Evolutionary conservation across 2,888 invertebrate genomes (phyloP).

Genomic region (Melipona bicolor): DNA sequence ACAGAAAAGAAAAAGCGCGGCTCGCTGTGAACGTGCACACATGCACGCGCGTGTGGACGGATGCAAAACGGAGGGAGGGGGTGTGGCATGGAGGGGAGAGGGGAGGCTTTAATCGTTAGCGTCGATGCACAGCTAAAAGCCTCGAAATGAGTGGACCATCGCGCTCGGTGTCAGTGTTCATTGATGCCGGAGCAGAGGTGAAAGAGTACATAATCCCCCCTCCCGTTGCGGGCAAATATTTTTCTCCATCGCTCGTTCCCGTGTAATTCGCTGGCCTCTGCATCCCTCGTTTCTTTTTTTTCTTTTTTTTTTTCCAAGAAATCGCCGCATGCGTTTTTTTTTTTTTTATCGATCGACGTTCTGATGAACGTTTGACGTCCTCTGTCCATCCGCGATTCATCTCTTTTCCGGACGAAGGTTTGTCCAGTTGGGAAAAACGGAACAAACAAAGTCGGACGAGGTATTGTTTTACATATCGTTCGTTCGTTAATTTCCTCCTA

Average conservation of each 20-base stretch:
- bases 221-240: slow-evolving; percentile 22
- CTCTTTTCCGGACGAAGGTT: not conserved
- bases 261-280: not conserved
- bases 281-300: not conserved
- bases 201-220: slow-evolving; percentile 22
- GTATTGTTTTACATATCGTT: too few relatives aligned
- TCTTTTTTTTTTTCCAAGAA: not conserved
- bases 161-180: slow-evolving; percentile 45
- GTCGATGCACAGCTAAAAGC: slow-evolving; percentile 69
- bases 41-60: not conserved
- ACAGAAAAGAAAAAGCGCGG: slow-evolving; percentile 30
- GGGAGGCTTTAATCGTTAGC: slow-evolving; percentile 66
- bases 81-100: slow-evolving; percentile 2
- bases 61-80: not conserved
- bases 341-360: not conserved
- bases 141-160: slow-evolving; percentile 64
- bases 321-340: not conserved
- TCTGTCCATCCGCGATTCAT: not conserved
- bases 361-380: not conserved
- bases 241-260: slow-evolving; percentile 5
- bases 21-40: not conserved
- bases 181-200: slow-evolving; percentile 33
- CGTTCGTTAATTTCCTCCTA: too few relatives aligned
- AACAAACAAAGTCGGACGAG: too few relatives aligned
- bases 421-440: too few relatives aligned